Base-by-base conservation (phyloP, 2,797 vertebrate species). In the Siniperca undulata region DNA sequence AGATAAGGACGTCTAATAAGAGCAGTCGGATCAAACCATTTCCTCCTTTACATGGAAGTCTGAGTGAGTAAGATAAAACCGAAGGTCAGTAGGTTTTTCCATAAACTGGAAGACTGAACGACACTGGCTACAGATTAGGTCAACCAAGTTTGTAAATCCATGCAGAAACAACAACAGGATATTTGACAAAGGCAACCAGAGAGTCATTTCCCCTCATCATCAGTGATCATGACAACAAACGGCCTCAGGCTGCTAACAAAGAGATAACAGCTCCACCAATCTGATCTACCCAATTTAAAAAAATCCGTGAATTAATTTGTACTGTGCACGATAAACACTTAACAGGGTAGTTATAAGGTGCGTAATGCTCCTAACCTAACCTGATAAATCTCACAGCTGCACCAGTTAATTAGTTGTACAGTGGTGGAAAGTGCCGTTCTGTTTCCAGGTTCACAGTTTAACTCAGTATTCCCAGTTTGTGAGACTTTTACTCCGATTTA, bases 121-220 rank as follows among this genome's bases (percentile, higher is more conserved):
- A 79, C 60, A 70, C 42, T 7, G 60, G 62, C 77, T 38, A 38
- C 52, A 85, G 62, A 80, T 83, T 66, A 79, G 71, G 52, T 68
- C 17, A 8, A 80, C 40, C 50, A 75, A 67, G 62, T 85, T 92
- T 87, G 58, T 86, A 77, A 86, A 89, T 70, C 74, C 22, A 66
- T 3, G 3, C 70, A 78, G 69, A 87, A 83, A 90, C 85, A 93
- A 93, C 85, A 93, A 93, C 92, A 93, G 94, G 93, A 95, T 93
- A 87, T 90, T 80, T 88, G 76, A 82, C 88, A 80, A 88, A 85
- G 78, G 78, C 72, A 55, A 81, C 59, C 27, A 46, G 53, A 83
- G 61, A 81, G 76, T 87, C n/a, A 89, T 89, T 93, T 94, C 90
- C 94, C 70, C 59, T 68, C 74, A 86, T 81, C 83, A 82, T 74